Percentiles rank a stretch among this genome's conserved stretches.
phyloP scores from a whole-genome alignment of 2,113 vertebrate species.

The Actenoides lindsayi region DNA sequence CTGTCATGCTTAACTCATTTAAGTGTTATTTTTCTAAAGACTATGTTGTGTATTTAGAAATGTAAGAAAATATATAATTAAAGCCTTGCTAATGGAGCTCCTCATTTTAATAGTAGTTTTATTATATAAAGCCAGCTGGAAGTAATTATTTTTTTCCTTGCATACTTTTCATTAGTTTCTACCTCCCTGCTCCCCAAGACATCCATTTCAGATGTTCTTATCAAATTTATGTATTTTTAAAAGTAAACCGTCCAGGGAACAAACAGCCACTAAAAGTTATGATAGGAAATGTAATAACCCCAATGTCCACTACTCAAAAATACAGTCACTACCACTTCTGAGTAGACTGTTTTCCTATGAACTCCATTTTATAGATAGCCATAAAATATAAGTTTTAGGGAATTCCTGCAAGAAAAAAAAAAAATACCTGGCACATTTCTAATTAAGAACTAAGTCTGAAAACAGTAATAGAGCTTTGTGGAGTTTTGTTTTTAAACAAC shows the following conservation, averaged over 20 bases:
- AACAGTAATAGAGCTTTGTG: background rate
- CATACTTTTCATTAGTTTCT: conserved; percentile 63
- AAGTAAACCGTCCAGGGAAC: conserved; percentile 48
- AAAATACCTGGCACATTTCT: background rate
- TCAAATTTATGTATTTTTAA: conserved; percentile 38
- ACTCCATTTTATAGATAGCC: background rate
- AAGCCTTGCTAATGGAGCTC: conserved; percentile 61
- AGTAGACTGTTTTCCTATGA: background rate
- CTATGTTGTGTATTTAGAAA: conserved; percentile 27
- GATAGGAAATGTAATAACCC: conserved; percentile 44
- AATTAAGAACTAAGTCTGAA: conserved; percentile 2
- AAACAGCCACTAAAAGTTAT: conserved; percentile 49
- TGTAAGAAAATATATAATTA: conserved; percentile 64
- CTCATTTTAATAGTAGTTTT: conserved; percentile 75
- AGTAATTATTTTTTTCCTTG: conserved; percentile 70
- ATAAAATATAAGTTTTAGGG: background rate
- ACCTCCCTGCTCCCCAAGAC: conserved; percentile 30
- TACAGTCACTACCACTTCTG: background rate
- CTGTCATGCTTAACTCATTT: conserved; percentile 58
- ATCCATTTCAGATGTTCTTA: conserved; percentile 56
- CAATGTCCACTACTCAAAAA: background rate
- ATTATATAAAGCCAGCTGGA: conserved; percentile 74
- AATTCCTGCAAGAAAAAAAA: conserved; percentile 11
- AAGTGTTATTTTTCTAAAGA: conserved; percentile 47
- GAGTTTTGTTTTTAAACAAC: background rate